Conservation (phyloP, 2,797 vertebrate species). For the Austrolebias charrua region DNA sequence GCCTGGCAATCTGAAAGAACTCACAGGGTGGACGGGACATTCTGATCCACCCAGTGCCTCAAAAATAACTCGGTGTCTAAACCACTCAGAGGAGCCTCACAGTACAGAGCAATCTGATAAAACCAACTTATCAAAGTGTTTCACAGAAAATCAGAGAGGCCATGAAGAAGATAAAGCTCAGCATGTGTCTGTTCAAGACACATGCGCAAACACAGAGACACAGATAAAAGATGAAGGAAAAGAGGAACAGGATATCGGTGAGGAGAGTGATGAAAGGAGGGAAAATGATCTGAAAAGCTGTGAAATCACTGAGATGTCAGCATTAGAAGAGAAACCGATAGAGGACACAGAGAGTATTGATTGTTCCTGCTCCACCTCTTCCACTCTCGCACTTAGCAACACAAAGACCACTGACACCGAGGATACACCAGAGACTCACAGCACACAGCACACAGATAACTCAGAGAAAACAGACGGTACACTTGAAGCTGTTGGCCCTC, state of each 20-base stretch:
- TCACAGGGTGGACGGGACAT: slow-evolving; percentile 40
- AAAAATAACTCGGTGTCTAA: slow-evolving; percentile 33
- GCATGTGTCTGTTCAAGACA: slow-evolving; percentile 28
- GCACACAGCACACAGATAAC: slow-evolving; percentile 41
- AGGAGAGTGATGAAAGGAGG: slow-evolving; percentile 35
- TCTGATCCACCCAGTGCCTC: slow-evolving; percentile 34
- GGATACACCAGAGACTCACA: slow-evolving; percentile 45
- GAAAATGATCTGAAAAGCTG: slow-evolving; percentile 25
- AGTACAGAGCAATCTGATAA: slow-evolving; percentile 38
- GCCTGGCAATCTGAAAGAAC: slow-evolving; percentile 29
- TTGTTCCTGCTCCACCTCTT: slow-evolving; percentile 52
- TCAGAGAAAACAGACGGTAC: slow-evolving; percentile 46
- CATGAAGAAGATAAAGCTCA: slow-evolving; percentile 46
- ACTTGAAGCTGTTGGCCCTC: slow-evolving; percentile 44
- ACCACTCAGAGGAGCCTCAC: slow-evolving; percentile 33
- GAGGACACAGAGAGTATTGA: slow-evolving; percentile 48
- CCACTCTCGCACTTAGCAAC: slow-evolving; percentile 41
- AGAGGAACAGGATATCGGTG: slow-evolving; percentile 28
- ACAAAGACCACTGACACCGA: slow-evolving; percentile 31
- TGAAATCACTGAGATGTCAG: slow-evolving; percentile 37
- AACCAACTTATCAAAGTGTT: slow-evolving; percentile 29
- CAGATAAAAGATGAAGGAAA: slow-evolving; percentile 39
- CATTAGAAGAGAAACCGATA: slow-evolving; percentile 34
- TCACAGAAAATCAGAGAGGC: slow-evolving; percentile 41
- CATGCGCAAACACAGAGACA: slow-evolving; percentile 33